phyloP scores from a whole-genome alignment of 2,888 invertebrate genomes.

The Watsonalla binaria region DNA sequence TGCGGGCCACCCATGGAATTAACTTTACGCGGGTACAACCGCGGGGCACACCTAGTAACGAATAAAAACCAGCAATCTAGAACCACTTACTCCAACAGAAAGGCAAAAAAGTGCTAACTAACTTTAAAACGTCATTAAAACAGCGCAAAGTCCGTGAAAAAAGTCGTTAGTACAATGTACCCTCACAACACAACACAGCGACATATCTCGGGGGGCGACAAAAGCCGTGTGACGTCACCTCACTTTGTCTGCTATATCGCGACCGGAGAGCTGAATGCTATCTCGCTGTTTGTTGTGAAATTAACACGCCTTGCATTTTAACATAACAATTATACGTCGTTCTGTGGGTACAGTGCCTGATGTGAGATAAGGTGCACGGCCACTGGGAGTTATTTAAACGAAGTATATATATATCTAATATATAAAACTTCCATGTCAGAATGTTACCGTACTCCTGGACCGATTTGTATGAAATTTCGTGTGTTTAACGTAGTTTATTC shows the following conservation, averaged over 20 bases:
- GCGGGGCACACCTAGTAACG: too few relatives aligned
- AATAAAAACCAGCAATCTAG: constrained; percentile 1
- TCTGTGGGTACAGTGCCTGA: not conserved
- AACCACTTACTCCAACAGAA: not conserved
- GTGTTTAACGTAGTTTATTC: too few relatives aligned
- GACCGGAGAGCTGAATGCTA: constrained; percentile 26
- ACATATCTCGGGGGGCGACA: constrained; percentile 14
- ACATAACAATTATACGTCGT: constrained; percentile 26
- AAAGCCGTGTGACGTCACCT: constrained; percentile 11
- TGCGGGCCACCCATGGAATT: too few relatives aligned
- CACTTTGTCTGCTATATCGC: constrained; percentile 28
- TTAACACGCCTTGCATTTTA: constrained; percentile 32
- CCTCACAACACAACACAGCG: constrained; percentile 1
- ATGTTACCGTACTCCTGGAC: too few relatives aligned
- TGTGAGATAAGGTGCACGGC: not conserved
- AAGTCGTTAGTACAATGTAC: not conserved
- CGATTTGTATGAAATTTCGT: too few relatives aligned
- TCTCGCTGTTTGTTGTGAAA: constrained; percentile 27
- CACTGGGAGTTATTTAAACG: not conserved
- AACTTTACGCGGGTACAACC: too few relatives aligned
- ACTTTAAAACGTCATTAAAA: not conserved
- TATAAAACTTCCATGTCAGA: too few relatives aligned
- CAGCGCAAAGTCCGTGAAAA: not conserved
- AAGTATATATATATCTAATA: too few relatives aligned
- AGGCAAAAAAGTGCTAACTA: not conserved